A percentile compares a stretch with the other conserved stretches of the same genome.
These are phyloP conservation scores for Lagria hirta DNA, from an alignment of 2,888 invertebrate species.

Conservation along the genomic window DNA sequence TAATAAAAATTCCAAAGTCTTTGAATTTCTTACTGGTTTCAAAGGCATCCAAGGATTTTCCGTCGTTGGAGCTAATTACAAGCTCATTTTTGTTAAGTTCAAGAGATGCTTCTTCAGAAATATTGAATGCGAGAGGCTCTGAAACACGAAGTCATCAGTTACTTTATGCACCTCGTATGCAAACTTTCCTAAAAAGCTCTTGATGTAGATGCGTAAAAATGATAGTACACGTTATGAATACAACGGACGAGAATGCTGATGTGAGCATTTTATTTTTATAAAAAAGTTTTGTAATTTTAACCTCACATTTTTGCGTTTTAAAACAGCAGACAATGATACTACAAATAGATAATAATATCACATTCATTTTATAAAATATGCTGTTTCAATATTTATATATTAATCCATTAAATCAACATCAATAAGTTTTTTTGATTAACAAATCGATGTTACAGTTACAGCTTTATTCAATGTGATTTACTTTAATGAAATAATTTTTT, in stretches of 20 bases:
- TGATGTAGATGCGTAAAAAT: constrained; percentile 35
- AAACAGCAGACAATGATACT: too few species aligned
- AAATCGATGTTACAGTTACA: too few species aligned
- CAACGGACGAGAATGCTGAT: constrained; percentile 8
- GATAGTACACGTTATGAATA: constrained; percentile 39
- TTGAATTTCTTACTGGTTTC: constrained; percentile 65
- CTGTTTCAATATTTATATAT: too few species aligned
- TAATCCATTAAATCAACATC: too few species aligned
- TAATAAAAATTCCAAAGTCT: too few species aligned
- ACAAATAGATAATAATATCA: too few species aligned
- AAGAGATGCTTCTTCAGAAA: constrained; percentile 57
- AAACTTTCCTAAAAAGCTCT: constrained; percentile 28
- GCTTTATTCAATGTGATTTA: too few species aligned
- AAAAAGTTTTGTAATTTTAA: too few species aligned
- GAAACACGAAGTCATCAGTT: constrained; percentile 31
- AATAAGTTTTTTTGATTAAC: too few species aligned
- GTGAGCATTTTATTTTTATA: constrained; percentile 11
- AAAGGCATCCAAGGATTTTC: constrained; percentile 57
- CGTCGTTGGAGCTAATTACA: constrained; percentile 58
- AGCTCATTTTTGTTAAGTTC: constrained; percentile 57
- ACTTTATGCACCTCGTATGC: constrained; percentile 24
- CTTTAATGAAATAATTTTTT: too few species aligned
- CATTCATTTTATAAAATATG: too few species aligned
- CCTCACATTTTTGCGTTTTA: too few species aligned
- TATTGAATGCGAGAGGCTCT: constrained; percentile 55